Conservation (phyloP, 1,140 invertebrate species). For the Drosophila virilis region DNA sequence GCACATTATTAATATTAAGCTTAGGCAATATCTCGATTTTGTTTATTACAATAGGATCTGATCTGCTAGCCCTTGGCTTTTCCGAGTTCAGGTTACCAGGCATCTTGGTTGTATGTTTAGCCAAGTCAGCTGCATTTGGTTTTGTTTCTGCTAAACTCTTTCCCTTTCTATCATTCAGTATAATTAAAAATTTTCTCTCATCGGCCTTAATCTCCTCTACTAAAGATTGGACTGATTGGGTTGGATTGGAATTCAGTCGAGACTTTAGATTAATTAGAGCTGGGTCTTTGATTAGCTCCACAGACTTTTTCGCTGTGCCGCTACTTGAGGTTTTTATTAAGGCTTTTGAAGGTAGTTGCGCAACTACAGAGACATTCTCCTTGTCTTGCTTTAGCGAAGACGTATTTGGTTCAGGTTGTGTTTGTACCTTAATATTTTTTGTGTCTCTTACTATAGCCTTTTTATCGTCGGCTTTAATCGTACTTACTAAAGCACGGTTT, state of each 20-base stretch:
- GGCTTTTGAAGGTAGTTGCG: background rate
- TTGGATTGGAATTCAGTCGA: background rate
- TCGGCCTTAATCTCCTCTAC: background rate
- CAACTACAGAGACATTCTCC: background rate
- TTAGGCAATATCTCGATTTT: constrained; percentile 41
- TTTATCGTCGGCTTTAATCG: no score
- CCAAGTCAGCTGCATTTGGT: background rate
- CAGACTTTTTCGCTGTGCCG: background rate
- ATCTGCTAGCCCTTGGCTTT: background rate
- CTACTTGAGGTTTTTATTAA: background rate
- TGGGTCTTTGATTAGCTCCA: no score
- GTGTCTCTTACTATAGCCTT: no score
- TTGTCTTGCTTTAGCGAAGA: background rate
- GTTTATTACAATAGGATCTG: constrained; percentile 8
- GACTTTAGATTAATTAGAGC: background rate
- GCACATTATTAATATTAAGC: background rate
- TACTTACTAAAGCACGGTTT: no score
- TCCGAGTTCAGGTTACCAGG: background rate
- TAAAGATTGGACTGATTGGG: background rate
- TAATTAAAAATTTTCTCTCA: background rate
- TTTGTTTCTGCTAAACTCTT: background rate
- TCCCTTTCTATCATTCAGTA: background rate
- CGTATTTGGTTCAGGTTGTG: no score
- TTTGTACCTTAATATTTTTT: no score
- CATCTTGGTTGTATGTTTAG: background rate